Base-by-base conservation (phyloP, 2,113 vertebrate genomes). In the Anoura caudifer region DNA sequence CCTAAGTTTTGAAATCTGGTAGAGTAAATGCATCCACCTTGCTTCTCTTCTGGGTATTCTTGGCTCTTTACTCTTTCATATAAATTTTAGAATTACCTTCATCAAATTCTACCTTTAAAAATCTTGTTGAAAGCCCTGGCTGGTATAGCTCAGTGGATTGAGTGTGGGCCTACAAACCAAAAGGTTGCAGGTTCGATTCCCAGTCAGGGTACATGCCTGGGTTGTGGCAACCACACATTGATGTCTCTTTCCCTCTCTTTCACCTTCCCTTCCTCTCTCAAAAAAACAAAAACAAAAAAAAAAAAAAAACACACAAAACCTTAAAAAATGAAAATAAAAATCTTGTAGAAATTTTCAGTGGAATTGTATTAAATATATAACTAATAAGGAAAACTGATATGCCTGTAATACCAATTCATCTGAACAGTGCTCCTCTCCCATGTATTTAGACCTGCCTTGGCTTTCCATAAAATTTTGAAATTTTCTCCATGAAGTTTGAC, bases 61-160 rank as follows among this genome's bases (percentile, higher is more conserved):
- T 84, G 50, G 45, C 45, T 65, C 33, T 86, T 93, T 86, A 43
- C 38, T 83, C 38, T 86, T 80, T 92, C 83, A 83, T 72, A 87
- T 36, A 95, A 76, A 95, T 52, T 86, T 91, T 52, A 90, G 43
- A 94, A 79, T 82, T 59, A 52, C 43, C 82, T 93, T 90, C 38
- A 83, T 94, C 69, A 94, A 93, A 93, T 90, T 70, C 19, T 89
- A 65, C 45, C 84, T 56, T 19, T 45, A 50, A 91, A 77, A 91
- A 47, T 45, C n/a, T 45, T 59, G 1, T 26, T 77, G 65, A 76
- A 59, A 59, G 16, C 2, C 9, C 28, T 50, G 73, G 45, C 28
- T 28, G 16, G 31, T 36, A 28, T 33, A 31, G 73, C 9, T 47
- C 73, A 20, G 28, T 50, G 73, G 28, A 14, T 33, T 31, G 45